These are phyloP conservation scores for Butastur rufipennis DNA, from an alignment of 2,113 vertebrate species.

Conservation along the genomic window DNA sequence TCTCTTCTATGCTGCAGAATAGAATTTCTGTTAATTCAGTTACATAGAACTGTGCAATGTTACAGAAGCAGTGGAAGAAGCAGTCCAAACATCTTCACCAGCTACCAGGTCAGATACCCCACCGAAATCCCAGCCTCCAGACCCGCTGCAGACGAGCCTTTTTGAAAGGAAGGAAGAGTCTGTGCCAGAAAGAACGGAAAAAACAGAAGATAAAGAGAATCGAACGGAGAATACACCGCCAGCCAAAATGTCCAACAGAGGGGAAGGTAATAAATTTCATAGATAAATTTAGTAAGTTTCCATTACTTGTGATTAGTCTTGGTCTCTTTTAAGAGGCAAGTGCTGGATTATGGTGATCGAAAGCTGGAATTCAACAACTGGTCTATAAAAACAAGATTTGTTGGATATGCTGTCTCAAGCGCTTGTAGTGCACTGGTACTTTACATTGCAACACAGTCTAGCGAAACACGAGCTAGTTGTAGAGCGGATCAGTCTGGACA, in stretches of 20 bases:
- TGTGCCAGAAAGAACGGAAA: conserved; percentile 64
- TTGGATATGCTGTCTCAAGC: not conserved
- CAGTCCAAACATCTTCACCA: conserved; percentile 56
- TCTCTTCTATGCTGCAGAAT: not conserved
- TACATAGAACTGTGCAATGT: conserved; percentile 33
- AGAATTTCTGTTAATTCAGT: not conserved
- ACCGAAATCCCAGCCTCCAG: conserved; percentile 69
- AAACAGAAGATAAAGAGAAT: conserved; percentile 71
- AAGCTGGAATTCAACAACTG: not conserved
- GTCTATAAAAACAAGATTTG: not conserved
- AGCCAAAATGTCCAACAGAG: conserved; percentile 69
- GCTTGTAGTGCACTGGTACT: not conserved
- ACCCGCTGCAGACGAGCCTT: conserved; percentile 30
- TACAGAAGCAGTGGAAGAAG: conserved; percentile 74
- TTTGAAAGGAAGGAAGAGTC: conserved; percentile 73
- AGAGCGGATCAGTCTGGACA: not conserved
- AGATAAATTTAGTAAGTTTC: not conserved
- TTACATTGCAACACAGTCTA: fast-evolving
- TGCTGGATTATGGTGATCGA: not conserved
- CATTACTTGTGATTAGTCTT: not conserved
- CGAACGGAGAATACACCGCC: conserved; percentile 29
- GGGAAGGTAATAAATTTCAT: conserved; percentile 64
- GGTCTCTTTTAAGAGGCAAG: not conserved
- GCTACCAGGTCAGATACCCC: conserved; percentile 67
- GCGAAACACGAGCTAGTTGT: not conserved